Conservation (phyloP, 2,888 invertebrate species). For the Mythimna impura region DNA sequence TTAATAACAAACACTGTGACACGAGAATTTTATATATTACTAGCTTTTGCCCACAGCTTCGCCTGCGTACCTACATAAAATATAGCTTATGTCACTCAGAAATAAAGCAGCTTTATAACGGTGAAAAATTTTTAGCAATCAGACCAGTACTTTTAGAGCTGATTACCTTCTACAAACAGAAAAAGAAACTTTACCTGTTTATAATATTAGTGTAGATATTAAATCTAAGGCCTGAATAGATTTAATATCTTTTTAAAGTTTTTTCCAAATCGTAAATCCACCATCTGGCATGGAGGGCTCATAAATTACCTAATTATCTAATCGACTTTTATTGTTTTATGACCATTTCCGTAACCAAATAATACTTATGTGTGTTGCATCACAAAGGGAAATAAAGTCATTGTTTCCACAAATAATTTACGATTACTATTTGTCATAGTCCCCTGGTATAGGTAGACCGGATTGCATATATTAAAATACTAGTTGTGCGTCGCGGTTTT, state of each 20-base stretch:
- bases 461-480: conserved; percentile 65
- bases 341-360: conserved; percentile 40
- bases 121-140: too few relatives aligned
- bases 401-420: conserved; percentile 40
- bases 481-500: background rate
- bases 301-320: conserved; percentile 38
- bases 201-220: background rate
- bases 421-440: conserved; percentile 39
- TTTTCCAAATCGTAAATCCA: conserved; percentile 7
- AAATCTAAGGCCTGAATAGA: background rate
- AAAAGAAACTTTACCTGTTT: background rate
- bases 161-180: too few relatives aligned
- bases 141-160: too few relatives aligned
- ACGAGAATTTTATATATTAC: too few relatives aligned
- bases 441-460: conserved; percentile 5
- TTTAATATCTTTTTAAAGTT: background rate
- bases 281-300: background rate
- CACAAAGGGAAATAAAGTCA: conserved; percentile 16
- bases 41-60: too few relatives aligned
- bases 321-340: conserved; percentile 46
- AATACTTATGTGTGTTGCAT: conserved; percentile 26
- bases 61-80: too few relatives aligned
- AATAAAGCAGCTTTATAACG: too few relatives aligned
- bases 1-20: too few relatives aligned
- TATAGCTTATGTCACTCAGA: too few relatives aligned